A percentile compares a stretch with the other conserved stretches of the same genome.
phyloP scores from a whole-genome alignment of 2,113 vertebrate species.

The Nesoenas mayeri region DNA sequence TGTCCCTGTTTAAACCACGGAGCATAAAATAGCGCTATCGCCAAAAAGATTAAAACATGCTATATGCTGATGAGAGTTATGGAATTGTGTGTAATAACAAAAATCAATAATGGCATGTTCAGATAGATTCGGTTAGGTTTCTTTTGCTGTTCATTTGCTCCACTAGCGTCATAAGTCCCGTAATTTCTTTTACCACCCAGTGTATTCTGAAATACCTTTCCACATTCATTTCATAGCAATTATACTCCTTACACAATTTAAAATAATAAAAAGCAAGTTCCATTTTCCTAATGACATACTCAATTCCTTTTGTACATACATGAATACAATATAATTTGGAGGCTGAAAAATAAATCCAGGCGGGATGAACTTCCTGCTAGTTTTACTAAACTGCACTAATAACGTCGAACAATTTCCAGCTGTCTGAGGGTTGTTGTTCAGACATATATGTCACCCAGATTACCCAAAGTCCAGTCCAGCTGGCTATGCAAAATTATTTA shows the following conservation, averaged over 20 bases:
- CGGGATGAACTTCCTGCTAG: constrained; percentile 24
- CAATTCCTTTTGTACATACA: constrained; percentile 59
- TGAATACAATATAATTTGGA: constrained; percentile 64
- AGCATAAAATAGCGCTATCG: neutral
- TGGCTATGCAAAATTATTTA: constrained; percentile 13
- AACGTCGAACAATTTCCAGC: neutral
- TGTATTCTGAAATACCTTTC: constrained; percentile 68
- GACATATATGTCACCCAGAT: neutral
- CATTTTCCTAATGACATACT: constrained; percentile 73
- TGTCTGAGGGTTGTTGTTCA: neutral
- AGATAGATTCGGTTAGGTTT: neutral
- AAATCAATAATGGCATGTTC: constrained; percentile 40
- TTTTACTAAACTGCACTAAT: constrained; percentile 28
- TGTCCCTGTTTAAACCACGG: neutral
- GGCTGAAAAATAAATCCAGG: constrained; percentile 73
- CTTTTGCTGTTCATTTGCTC: constrained; percentile 25
- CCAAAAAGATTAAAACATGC: neutral
- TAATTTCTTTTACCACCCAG: constrained; percentile 37
- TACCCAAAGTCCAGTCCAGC: neutral
- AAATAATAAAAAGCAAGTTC: constrained; percentile 75
- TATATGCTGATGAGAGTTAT: constrained; percentile 1
- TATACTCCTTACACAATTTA: constrained; percentile 70
- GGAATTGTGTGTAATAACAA: constrained; percentile 28
- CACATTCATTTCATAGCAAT: constrained; percentile 69
- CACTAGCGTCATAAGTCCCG: neutral